Conservation (phyloP, 2,797 vertebrate genomes). For the Saxicola maurus region DNA sequence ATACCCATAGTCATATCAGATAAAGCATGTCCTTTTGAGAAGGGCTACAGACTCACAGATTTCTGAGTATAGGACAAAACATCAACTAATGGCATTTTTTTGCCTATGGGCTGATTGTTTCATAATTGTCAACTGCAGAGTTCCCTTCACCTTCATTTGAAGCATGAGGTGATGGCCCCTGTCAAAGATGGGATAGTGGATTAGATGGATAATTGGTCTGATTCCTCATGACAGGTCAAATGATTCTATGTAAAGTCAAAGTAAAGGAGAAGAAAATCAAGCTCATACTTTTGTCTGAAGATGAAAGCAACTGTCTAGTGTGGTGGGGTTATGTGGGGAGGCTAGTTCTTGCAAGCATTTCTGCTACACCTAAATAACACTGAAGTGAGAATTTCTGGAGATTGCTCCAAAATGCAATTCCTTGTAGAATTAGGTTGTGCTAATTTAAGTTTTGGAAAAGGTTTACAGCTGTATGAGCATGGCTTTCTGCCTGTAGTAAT, state of each 20-base stretch:
- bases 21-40: neutral
- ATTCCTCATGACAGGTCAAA: conserved; percentile 28
- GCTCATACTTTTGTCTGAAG: neutral
- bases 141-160: conserved; percentile 32
- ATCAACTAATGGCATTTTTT: neutral
- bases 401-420: neutral
- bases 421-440: neutral
- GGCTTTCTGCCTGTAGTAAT: neutral
- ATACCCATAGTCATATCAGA: neutral
- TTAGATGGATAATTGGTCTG: conserved; percentile 18
- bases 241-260: neutral
- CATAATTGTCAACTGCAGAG: conserved; percentile 20
- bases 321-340: neutral
- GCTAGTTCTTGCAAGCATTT: neutral
- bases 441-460: neutral
- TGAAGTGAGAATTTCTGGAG: neutral
- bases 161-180: conserved; percentile 29
- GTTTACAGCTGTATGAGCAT: neutral
- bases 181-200: neutral
- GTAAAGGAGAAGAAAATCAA: conserved; percentile 4
- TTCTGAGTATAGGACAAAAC: neutral
- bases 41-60: neutral
- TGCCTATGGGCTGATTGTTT: conserved; percentile 10
- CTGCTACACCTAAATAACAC: neutral
- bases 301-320: neutral